These are phyloP conservation scores for Hetaerina americana DNA, from an alignment of 1,140 invertebrate species.

Conservation along the genomic window DNA sequence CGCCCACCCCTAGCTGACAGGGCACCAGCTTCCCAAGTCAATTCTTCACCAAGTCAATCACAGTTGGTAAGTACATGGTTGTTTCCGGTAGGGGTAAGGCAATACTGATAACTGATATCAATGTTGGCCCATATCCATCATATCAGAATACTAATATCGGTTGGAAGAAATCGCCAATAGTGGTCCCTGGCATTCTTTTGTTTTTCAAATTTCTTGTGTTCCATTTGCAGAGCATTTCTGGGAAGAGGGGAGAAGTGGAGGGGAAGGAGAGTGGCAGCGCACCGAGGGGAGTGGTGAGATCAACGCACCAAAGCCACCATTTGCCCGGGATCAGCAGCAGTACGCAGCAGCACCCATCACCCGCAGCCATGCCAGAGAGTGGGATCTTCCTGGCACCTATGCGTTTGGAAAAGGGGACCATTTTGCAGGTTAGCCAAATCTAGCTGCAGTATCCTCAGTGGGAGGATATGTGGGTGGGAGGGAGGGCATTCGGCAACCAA, in stretches of 20 bases:
- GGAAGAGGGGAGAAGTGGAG: not conserved
- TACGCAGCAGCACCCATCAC: not conserved
- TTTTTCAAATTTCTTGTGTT: too few relatives aligned
- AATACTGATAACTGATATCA: too few relatives aligned
- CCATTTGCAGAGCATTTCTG: too few relatives aligned
- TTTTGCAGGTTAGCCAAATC: too few relatives aligned
- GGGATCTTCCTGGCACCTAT: not conserved
- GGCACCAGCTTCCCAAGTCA: not conserved
- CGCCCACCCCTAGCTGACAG: conserved; percentile 2
- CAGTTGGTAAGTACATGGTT: not conserved
- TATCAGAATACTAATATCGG: too few relatives aligned
- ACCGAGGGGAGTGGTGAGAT: not conserved
- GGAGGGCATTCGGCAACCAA: too few relatives aligned
- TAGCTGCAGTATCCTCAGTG: too few relatives aligned
- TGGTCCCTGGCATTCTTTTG: too few relatives aligned
- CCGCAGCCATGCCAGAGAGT: not conserved
- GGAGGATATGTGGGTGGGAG: too few relatives aligned
- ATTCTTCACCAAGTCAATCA: not conserved
- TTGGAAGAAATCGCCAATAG: too few relatives aligned
- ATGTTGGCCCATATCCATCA: too few relatives aligned
- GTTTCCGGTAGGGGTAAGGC: too few relatives aligned
- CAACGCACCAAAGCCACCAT: not conserved
- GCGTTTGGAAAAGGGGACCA: not conserved
- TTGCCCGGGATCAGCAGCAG: not conserved
- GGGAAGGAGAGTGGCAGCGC: not conserved